These are phyloP conservation scores for Monomorium pharaonis DNA, from an alignment of 1,140 invertebrate species.

Conservation along the genomic window DNA sequence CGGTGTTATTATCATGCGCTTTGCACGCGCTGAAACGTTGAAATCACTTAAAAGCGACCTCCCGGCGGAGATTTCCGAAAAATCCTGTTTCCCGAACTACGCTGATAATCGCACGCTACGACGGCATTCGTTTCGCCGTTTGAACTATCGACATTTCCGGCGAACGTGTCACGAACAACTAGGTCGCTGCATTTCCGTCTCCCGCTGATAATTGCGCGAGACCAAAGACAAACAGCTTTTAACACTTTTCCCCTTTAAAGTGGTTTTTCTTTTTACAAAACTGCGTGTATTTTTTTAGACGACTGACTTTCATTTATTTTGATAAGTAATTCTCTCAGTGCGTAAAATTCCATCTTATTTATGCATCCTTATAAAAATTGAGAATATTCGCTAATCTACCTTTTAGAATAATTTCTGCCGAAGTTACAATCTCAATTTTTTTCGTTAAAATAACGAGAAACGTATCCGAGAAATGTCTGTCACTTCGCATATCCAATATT, in stretches of 20 bases:
- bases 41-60: slow-evolving; percentile 15
- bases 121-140: neutral
- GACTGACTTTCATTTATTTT: too few relatives aligned
- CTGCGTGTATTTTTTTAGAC: too few relatives aligned
- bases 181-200: neutral
- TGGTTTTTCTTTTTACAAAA: neutral
- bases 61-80: neutral
- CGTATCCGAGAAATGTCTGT: neutral
- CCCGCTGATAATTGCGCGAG: neutral
- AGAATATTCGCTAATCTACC: too few relatives aligned
- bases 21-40: neutral
- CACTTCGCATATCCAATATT: neutral
- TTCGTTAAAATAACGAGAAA: neutral
- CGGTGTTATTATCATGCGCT: neutral
- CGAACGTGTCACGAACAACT: neutral
- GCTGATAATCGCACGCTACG: neutral
- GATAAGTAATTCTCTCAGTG: too few relatives aligned
- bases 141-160: neutral
- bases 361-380: too few relatives aligned
- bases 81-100: neutral
- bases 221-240: neutral
- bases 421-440: too few relatives aligned
- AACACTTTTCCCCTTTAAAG: neutral
- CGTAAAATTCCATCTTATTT: too few relatives aligned
- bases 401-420: too few relatives aligned